Percentiles rank a stretch among this genome's conserved stretches.
These are phyloP conservation scores for Nasonia longicornis DNA, from an alignment of 1,140 invertebrate species.

Conservation along the genomic window DNA sequence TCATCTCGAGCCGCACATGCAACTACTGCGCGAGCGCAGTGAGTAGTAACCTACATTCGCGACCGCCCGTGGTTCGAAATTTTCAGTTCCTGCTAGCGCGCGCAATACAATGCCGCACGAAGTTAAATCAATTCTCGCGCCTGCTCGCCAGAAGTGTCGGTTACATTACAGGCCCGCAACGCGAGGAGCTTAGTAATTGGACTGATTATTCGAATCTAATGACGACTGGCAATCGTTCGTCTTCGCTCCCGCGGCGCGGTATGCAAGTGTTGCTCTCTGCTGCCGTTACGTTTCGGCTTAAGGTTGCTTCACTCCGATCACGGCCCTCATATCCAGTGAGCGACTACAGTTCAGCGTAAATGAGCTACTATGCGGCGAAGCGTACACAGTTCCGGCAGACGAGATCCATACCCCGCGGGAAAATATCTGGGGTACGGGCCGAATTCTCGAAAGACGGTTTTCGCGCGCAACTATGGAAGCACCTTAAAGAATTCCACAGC, in stretches of 20 bases:
- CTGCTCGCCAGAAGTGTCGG: not conserved
- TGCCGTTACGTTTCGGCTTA: not conserved
- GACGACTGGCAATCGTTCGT: not conserved
- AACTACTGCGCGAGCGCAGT: too few relatives aligned
- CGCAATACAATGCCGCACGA: not conserved
- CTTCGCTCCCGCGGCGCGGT: not conserved
- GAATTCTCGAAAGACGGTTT: too few relatives aligned
- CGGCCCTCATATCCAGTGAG: too few relatives aligned
- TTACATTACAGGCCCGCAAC: not conserved
- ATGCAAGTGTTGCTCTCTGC: not conserved
- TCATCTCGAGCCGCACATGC: not conserved
- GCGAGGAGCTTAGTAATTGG: constrained; percentile 1
- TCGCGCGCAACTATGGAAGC: too few relatives aligned
- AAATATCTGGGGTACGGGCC: too few relatives aligned
- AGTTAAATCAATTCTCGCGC: constrained; percentile 4
- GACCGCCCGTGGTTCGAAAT: not conserved
- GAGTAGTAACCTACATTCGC: not conserved
- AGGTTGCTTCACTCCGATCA: too few relatives aligned
- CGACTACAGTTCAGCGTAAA: too few relatives aligned
- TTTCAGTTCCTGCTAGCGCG: not conserved
- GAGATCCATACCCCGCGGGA: too few relatives aligned
- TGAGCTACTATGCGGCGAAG: too few relatives aligned
- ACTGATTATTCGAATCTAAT: constrained; percentile 7
- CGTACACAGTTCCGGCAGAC: too few relatives aligned
- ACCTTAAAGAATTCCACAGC: not conserved